These are phyloP conservation scores for Actinia tenebrosa DNA, from an alignment of 64 coral and sea anemone genomes.

Conservation along the genomic window DNA sequence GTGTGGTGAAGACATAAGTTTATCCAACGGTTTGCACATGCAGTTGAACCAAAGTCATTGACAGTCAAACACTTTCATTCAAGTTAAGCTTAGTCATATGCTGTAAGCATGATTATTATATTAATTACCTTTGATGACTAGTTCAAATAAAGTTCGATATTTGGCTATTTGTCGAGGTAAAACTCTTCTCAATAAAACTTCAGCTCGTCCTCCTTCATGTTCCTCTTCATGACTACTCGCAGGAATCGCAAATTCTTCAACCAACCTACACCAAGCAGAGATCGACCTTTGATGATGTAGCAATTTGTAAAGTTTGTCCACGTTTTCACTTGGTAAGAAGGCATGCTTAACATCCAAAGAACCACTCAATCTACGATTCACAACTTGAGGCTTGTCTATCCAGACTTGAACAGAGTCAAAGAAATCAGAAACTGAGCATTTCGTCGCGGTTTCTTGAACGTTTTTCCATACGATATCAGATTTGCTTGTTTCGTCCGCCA, in stretches of 20 bases:
- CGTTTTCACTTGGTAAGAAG: background rate
- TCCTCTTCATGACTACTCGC: background rate
- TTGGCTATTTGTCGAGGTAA: constrained; percentile 55
- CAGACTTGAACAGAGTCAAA: constrained; percentile 68
- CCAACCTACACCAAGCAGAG: background rate
- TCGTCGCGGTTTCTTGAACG: constrained; percentile 25
- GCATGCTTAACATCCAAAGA: constrained; percentile 42
- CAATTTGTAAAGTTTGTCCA: background rate
- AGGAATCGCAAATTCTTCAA: background rate
- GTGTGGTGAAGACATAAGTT: too few species aligned
- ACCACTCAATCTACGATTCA: constrained; percentile 81
- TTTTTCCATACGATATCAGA: constrained; percentile 36
- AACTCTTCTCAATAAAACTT: constrained; percentile 56
- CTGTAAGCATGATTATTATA: background rate
- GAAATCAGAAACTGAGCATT: constrained; percentile 39
- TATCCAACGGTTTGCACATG: too few species aligned
- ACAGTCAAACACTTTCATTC: too few species aligned
- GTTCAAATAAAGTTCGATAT: constrained; percentile 28
- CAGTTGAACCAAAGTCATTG: too few species aligned
- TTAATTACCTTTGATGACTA: constrained; percentile 49
- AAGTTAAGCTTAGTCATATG: too few species aligned
- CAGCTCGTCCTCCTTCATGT: constrained; percentile 8
- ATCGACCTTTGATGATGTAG: background rate
- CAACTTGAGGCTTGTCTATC: constrained; percentile 90
- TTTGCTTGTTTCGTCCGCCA: constrained; percentile 47